Evolutionary conservation across 1,140 invertebrate species (phyloP).

Genomic region (Theocolax elegans): DNA sequence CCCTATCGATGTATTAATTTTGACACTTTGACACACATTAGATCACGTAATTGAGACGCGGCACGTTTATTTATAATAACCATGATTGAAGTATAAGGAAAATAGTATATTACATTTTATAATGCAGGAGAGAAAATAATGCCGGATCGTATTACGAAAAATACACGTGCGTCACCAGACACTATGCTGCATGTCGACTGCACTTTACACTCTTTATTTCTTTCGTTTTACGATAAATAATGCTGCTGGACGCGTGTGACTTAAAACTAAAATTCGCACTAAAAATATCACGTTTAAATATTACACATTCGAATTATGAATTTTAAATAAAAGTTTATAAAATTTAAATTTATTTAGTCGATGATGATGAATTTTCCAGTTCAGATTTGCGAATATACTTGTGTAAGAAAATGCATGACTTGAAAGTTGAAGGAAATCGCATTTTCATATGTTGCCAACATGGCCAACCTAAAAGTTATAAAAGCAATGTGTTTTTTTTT

Average conservation of each 20-base stretch:
- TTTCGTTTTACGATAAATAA: no score
- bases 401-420: not conserved
- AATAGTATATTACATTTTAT: slow-evolving; percentile 7
- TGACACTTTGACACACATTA: not conserved
- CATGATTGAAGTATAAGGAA: no score
- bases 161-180: slow-evolving; percentile 14
- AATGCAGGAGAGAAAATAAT: not conserved
- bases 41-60: not conserved
- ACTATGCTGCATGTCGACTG: no score
- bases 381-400: not conserved
- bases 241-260: no score
- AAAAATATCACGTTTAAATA: no score
- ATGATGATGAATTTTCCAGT: not conserved
- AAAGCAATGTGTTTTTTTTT: not conserved
- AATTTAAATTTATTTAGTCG: not conserved
- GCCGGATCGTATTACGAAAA: not conserved
- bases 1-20: slow-evolving; percentile 20
- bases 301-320: no score
- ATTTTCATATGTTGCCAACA: slow-evolving; percentile 7
- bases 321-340: not conserved
- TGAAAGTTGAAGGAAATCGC: slow-evolving; percentile 25
- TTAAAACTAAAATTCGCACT: no score
- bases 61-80: not conserved
- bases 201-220: no score
- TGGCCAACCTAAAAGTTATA: not conserved